These are phyloP conservation scores for Amphipyra berbera DNA, from an alignment of 2,888 invertebrate species.

Conservation along the genomic window DNA sequence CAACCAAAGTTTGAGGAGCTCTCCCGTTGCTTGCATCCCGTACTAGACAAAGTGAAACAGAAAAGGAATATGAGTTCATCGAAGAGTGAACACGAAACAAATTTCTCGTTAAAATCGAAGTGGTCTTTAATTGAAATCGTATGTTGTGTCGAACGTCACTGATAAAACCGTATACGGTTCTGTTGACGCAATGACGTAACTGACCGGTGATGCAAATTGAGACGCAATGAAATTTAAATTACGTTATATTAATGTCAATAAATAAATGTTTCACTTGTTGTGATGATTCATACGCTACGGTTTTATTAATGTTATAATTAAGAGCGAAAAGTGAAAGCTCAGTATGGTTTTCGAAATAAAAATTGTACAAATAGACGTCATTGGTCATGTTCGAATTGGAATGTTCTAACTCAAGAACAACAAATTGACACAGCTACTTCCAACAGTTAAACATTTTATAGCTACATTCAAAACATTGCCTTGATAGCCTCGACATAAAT, in stretches of 20 bases:
- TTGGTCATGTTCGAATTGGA: conserved; percentile 6
- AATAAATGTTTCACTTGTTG: conserved; percentile 25
- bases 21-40: conserved; percentile 57
- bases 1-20: conserved; percentile 75
- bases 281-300: conserved; percentile 20
- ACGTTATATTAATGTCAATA: conserved; percentile 32
- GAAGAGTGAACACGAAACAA: conserved; percentile 74
- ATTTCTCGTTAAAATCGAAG: conserved; percentile 83
- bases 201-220: conserved; percentile 71
- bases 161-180: conserved; percentile 79
- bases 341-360: neutral
- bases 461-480: conserved; percentile 55
- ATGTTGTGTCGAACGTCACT: conserved; percentile 83
- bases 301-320: conserved; percentile 15
- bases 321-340: conserved; percentile 6
- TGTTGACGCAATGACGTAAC: conserved; percentile 71
- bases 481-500: conserved; percentile 63
- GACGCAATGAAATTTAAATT: conserved; percentile 61
- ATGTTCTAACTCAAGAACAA: conserved; percentile 58
- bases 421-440: conserved; percentile 62
- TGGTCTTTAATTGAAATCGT: conserved; percentile 88
- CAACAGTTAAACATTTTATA: conserved; percentile 67
- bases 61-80: conserved; percentile 70
- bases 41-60: conserved; percentile 51
- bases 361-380: neutral